phyloP scores from a whole-genome alignment of 2,797 vertebrate genomes.

The Spondyliosoma cantharus region DNA sequence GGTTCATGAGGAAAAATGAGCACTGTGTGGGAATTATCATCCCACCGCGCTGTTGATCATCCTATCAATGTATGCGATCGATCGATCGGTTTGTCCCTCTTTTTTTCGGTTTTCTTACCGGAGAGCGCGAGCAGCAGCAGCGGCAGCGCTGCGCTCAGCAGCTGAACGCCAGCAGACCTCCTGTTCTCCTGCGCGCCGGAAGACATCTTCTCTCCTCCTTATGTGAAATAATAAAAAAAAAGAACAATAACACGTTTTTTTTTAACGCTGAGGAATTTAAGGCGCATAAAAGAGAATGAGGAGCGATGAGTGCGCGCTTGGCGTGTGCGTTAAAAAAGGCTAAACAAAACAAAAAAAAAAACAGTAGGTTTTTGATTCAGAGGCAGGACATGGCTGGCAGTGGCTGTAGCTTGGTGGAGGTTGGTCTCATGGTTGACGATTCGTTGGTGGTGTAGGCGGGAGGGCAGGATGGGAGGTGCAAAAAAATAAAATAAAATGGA shows the following conservation, averaged over 20 bases:
- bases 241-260: not conserved
- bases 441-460: constrained; percentile 15
- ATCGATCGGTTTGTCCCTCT: constrained; percentile 14
- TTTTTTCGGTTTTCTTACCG: constrained; percentile 69
- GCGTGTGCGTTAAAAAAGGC: constrained; percentile 52
- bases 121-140: constrained; percentile 73
- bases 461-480: constrained; percentile 4
- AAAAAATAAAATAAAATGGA: not conserved
- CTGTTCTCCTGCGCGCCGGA: constrained; percentile 61
- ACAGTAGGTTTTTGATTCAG: constrained; percentile 56
- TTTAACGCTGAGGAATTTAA: not conserved
- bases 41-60: constrained; percentile 33
- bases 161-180: constrained; percentile 60
- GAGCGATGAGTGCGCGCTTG: not conserved
- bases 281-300: not conserved
- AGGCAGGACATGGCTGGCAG: constrained; percentile 80
- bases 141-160: constrained; percentile 65
- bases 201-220: constrained; percentile 68
- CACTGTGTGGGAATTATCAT: not conserved
- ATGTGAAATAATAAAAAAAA: not conserved
- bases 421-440: constrained; percentile 75
- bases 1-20: no score
- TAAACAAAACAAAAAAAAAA: constrained; percentile 28
- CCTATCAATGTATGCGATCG: constrained; percentile 22
- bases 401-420: constrained; percentile 75